Evolutionary conservation across 2,888 invertebrate genomes (phyloP), one percentile per base, ranked within the genome.

Genomic region (Galerucella pusilla): DNA sequence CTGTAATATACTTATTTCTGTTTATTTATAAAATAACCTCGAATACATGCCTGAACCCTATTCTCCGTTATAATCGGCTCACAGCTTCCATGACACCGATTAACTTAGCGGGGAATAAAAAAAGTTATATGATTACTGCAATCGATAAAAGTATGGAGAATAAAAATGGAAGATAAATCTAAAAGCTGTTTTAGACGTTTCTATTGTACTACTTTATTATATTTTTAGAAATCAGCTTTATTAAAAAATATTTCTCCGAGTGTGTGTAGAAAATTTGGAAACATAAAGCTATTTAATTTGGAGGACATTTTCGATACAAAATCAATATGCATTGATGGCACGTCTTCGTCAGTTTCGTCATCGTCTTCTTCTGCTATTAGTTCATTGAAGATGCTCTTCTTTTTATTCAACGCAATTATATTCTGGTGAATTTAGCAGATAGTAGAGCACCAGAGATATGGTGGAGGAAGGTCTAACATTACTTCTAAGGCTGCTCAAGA

Each of bases 71-170:
- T 57, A 57, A 57, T 57, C 57, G 20, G 57, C 57, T 57, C 20
- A 57, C n/a, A 16, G 57, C 57, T 57, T 57, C 57, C 16, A 57
- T 57, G 57, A 57, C 57, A 57, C 57, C 57, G 57, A 57, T 57
- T 57, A 57, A 57, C 57, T 54, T 54, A 54, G 49, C 11, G 57
- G 16, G 2, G 57, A 16, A 57, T 57, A 57, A 57, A 57, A 57
- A 57, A 57, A 20, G 20, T 16, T 10, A 57, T 57, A 10, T 20
- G 57, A 57, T 57, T 57, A 57, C 57, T 57, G 57, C 20, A 57
- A 57, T 57, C 57, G 16, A 57, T 57, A 52, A 52, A 52, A 52
- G 52, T 52, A 52, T 52, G 52, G 52, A 52, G 52, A n/a, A 52
- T 52, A 20, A 57, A 57, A 57, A 10, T 16, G 16, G 16, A 57